Base-by-base conservation (phyloP, 92 coral and sea anemone genomes). In the Paragorgia papillata region DNA sequence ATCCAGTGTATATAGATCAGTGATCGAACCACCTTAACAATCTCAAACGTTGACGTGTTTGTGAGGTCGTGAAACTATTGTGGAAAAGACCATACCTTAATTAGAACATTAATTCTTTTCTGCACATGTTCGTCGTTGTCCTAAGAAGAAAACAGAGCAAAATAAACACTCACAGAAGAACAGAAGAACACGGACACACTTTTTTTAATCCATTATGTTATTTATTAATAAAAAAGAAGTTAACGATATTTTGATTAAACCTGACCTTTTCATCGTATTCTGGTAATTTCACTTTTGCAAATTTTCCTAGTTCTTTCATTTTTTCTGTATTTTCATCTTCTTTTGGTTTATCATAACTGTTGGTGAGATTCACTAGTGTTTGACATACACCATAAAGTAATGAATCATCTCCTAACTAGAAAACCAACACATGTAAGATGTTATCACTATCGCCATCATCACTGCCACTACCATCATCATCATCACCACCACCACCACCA, bases 321-420 rank as follows among this genome's bases (percentile, higher is more conserved):
- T 94, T 89, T 63, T 91, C 88, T 88, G 89, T 86, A 66, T 91
- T 96, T 39, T 94, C 98, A 14, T 96, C 92, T 33, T 86, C 66
- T 43, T 91, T 97, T 0, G 98, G 98, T 80, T 69, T 84, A 49
- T 94, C 98, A 65, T 88, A 94, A n/a, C 94, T 90, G 86, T 94
- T 94, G 17, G 98, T 88, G 40, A 94, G 88, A 79, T 94, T 94
- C 9, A 94, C 98, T 14, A 94, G 84, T 2, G 94, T 90, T 62
- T 94, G 98, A 48, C 98, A 94, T 2, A 94, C 98, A 40, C 98
- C 98, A 49, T 94, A 94, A 74, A 94, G 80, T 40, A 94, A 74
- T 17, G 98, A 79, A 24, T 89, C 79, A 75, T 94, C 98, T 30
- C 91, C 86, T 34, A 86, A 75, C 91, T 91, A 49, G 27, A 9